These are phyloP conservation scores for Eunapius fragilis DNA, from an alignment of 37 sponge, comb jelly and placozoan species.

Conservation along the genomic window DNA sequence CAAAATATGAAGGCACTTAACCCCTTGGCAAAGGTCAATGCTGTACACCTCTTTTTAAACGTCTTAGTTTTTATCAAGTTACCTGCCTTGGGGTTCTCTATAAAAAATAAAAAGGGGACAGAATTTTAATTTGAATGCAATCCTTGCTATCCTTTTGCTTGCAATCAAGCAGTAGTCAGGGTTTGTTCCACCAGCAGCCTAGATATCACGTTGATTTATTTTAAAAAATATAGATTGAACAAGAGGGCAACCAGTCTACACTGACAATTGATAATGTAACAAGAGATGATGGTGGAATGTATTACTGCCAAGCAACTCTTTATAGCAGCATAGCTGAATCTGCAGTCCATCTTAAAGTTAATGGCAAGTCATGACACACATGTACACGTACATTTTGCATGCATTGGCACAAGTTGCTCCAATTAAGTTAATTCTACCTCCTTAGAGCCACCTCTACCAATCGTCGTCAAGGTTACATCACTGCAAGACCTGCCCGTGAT, in stretches of 20 bases:
- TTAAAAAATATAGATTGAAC: not conserved
- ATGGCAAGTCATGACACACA: not conserved
- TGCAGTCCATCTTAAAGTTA: not conserved
- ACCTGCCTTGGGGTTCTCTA: no score
- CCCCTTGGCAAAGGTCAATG: not conserved
- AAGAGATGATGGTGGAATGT: not conserved
- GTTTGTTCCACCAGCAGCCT: no score
- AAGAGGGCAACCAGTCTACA: not conserved
- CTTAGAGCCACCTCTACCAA: not conserved
- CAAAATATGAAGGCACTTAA: not conserved
- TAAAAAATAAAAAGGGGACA: no score
- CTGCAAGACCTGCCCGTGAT: not conserved
- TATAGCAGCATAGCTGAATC: not conserved
- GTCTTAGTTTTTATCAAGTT: no score
- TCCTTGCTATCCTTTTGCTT: no score
- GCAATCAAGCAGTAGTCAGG: no score
- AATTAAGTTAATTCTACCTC: not conserved
- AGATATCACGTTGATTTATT: no score
- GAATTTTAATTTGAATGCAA: no score
- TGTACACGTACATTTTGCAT: not conserved
- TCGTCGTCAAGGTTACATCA: not conserved
- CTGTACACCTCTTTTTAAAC: no score
- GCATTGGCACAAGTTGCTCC: not conserved
- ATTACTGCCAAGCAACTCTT: not conserved
- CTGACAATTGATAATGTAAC: not conserved